Percentiles rank a stretch among this genome's conserved stretches.
These are phyloP conservation scores for Troilus luridus DNA, from an alignment of 2,888 invertebrate species.

Conservation along the genomic window DNA sequence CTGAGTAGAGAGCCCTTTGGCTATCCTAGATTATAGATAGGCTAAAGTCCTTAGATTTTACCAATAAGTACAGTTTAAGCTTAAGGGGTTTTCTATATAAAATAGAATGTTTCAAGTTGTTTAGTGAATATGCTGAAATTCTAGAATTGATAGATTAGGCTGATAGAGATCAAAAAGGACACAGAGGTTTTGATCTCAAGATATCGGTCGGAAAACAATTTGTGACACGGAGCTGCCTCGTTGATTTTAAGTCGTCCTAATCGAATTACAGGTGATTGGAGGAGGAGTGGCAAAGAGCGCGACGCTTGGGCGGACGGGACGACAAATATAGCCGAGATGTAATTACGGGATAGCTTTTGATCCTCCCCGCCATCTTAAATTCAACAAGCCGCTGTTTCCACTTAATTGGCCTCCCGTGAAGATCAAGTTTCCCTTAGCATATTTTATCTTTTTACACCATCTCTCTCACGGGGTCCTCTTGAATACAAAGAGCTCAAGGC, in stretches of 20 bases:
- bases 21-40: too few species aligned
- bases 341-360: conserved; percentile 1
- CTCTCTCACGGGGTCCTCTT: neutral
- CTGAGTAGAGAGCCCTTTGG: too few species aligned
- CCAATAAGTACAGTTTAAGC: too few species aligned
- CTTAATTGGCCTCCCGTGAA: neutral
- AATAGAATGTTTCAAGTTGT: too few species aligned
- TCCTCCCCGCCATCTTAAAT: neutral
- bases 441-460: conserved; percentile 11
- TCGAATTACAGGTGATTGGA: neutral
- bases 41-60: too few species aligned
- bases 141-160: neutral
- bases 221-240: conserved; percentile 1
- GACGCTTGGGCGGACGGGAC: neutral
- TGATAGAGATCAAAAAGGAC: neutral
- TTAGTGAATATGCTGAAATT: neutral
- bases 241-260: neutral
- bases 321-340: conserved; percentile 4
- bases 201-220: conserved; percentile 16
- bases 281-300: neutral
- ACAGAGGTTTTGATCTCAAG: neutral
- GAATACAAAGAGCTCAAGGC: neutral
- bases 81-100: too few species aligned
- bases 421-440: conserved; percentile 30
- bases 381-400: conserved; percentile 11